A percentile compares a stretch with the other conserved stretches of the same genome.
These are phyloP conservation scores for Notarius quadriscutis DNA, from an alignment of 2,113 vertebrate genomes.

Conservation along the genomic window DNA sequence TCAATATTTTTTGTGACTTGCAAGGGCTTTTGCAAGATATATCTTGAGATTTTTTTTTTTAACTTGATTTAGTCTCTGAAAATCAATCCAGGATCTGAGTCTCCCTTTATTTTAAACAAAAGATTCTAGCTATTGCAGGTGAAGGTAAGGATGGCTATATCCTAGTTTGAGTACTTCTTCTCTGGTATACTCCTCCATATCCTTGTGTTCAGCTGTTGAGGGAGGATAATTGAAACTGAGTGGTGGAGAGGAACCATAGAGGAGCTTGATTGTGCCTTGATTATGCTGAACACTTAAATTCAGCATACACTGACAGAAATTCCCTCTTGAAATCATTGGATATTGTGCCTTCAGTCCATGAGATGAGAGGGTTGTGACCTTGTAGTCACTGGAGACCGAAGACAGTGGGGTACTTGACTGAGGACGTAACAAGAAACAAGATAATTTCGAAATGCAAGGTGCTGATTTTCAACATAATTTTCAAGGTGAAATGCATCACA, in stretches of 20 bases:
- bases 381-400: not conserved
- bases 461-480: not conserved
- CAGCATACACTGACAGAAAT: not conserved
- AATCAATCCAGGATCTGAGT: not conserved
- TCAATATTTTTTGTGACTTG: not conserved
- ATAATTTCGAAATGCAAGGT: not conserved
- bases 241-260: not conserved
- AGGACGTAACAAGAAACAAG: not conserved
- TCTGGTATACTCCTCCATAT: not conserved
- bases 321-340: not conserved
- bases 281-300: not conserved
- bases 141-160: not conserved
- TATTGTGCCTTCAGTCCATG: not conserved
- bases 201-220: not conserved
- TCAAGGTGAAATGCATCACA: not conserved
- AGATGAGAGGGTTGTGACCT: not conserved
- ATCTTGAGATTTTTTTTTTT: not conserved
- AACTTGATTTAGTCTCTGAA: not conserved
- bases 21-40: not conserved
- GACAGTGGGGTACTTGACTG: not conserved
- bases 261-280: not conserved
- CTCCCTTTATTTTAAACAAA: not conserved
- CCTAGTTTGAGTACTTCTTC: not conserved
- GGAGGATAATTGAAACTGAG: not conserved
- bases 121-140: not conserved